A percentile compares a stretch with the other conserved stretches of the same genome.
Conservation (phyloP, 2,888 invertebrate species). For the Oegoconia quadripuncta region DNA sequence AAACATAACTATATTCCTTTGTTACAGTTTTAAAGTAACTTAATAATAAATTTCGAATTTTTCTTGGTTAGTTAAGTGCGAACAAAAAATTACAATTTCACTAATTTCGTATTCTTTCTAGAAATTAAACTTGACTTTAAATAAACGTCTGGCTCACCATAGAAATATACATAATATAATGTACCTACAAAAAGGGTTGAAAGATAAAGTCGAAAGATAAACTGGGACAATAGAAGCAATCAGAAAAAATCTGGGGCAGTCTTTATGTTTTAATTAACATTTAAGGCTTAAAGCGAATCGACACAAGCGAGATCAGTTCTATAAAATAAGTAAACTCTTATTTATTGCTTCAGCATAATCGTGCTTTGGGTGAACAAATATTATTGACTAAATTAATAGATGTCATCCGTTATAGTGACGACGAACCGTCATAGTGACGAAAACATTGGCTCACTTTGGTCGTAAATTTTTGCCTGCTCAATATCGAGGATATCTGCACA, state of each 20-base stretch:
- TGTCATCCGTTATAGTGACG: no score
- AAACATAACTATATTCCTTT: no score
- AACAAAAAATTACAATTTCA: constrained; percentile 31
- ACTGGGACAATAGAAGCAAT: constrained; percentile 39
- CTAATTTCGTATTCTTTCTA: constrained; percentile 20
- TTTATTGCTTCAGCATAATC: no score
- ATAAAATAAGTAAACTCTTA: no score
- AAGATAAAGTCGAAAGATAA: constrained; percentile 31
- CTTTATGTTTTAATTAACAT: constrained; percentile 12
- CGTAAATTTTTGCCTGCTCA: no score
- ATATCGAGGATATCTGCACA: no score
- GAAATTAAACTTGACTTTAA: constrained; percentile 26
- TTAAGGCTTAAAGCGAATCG: background rate
- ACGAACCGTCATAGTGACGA: no score
- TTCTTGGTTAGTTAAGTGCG: constrained; percentile 12
- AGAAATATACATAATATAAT: constrained; percentile 35
- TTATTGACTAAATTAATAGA: no score
- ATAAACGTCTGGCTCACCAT: constrained; percentile 31
- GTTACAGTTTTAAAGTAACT: no score
- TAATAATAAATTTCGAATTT: background rate
- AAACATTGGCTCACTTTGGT: no score
- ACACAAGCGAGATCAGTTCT: no score
- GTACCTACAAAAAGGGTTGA: constrained; percentile 35
- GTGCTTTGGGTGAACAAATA: no score
- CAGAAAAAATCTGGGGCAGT: constrained; percentile 28